These are phyloP conservation scores for Numenius phaeopus DNA, from an alignment of 2,797 vertebrate species.

Conservation along the genomic window DNA sequence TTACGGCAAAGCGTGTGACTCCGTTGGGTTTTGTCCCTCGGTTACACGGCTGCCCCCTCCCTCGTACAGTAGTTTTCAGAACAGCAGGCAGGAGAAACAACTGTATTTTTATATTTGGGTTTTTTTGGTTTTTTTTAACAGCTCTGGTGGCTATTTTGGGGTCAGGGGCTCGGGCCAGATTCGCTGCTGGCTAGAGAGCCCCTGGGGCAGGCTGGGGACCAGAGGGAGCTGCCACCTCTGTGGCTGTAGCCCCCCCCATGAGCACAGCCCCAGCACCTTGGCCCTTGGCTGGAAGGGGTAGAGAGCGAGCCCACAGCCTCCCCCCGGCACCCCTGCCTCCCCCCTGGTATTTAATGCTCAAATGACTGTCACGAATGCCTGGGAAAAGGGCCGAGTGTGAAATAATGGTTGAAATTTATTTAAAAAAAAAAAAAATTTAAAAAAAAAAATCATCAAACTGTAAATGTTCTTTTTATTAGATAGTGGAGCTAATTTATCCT, in stretches of 20 bases:
- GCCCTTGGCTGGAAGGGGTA: not conserved
- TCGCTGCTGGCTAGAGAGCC: not conserved
- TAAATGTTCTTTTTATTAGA: slow-evolving; percentile 75
- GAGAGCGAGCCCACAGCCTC: not conserved
- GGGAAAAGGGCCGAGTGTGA: slow-evolving; percentile 36
- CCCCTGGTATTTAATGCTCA: slow-evolving; percentile 33
- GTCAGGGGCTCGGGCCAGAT: not conserved
- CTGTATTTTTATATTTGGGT: not conserved
- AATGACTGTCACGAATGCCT: slow-evolving; percentile 33
- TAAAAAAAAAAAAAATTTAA: slow-evolving; percentile 72
- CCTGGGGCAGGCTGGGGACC: not conserved
- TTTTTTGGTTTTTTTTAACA: not conserved
- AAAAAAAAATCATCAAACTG: slow-evolving; percentile 25
- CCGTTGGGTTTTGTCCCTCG: not conserved
- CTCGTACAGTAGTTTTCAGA: slow-evolving; percentile 18
- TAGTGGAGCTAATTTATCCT: slow-evolving; percentile 80
- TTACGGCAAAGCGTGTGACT: not conserved
- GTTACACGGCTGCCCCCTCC: not conserved
- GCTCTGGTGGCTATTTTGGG: not conserved
- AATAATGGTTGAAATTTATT: slow-evolving; percentile 75
- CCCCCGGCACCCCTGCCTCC: not conserved
- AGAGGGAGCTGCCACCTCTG: not conserved
- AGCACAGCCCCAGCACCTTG: not conserved
- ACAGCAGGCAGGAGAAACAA: not conserved
- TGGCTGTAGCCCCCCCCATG: not conserved